Percentiles rank a stretch among this genome's conserved stretches.
These are phyloP conservation scores for Oscheius sp. DNA, from an alignment of 1,140 invertebrate genomes.

Conservation along the genomic window DNA sequence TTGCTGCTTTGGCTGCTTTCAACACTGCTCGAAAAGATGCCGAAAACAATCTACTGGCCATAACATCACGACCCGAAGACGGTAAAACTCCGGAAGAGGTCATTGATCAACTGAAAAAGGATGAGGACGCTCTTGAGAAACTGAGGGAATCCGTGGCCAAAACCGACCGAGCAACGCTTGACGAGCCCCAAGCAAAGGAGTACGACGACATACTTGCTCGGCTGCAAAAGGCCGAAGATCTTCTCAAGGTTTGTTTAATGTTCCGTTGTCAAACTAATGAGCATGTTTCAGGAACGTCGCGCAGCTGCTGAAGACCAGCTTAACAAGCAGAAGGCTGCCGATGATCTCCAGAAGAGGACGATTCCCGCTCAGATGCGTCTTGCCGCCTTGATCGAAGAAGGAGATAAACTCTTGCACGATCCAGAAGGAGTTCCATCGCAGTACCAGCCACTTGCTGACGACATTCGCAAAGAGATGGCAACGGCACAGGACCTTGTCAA, in stretches of 20 bases:
- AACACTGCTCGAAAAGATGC: slow-evolving; percentile 40
- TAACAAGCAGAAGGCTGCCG: slow-evolving; percentile 35
- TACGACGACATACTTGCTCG: slow-evolving; percentile 22
- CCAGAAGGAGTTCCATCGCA: slow-evolving; percentile 41
- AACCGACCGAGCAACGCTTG: slow-evolving; percentile 15
- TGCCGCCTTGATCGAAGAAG: slow-evolving; percentile 39
- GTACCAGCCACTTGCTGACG: slow-evolving; percentile 34
- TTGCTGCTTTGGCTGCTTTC: slow-evolving; percentile 50
- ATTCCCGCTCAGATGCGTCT: slow-evolving; percentile 25
- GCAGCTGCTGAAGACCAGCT: not conserved
- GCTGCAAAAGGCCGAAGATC: slow-evolving; percentile 12
- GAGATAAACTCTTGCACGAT: slow-evolving; percentile 36
- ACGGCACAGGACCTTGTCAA: slow-evolving; percentile 16
- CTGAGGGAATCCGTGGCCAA: slow-evolving; percentile 4
- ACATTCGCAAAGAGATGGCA: slow-evolving; percentile 30
- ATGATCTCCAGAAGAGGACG: slow-evolving; percentile 13
- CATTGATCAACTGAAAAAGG: slow-evolving; percentile 21
- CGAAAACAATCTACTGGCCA: slow-evolving; percentile 26
- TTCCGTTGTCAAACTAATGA: slow-evolving; percentile 15
- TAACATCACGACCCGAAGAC: slow-evolving; percentile 4
- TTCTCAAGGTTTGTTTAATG: slow-evolving; percentile 8
- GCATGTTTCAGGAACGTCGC: slow-evolving; percentile 5
- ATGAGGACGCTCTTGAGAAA: slow-evolving; percentile 24
- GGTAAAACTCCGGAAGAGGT: slow-evolving; percentile 10
- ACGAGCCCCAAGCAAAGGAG: slow-evolving; percentile 16